phyloP scores from a whole-genome alignment of 1,140 invertebrate species.

The Macrocentrus cingulum region DNA sequence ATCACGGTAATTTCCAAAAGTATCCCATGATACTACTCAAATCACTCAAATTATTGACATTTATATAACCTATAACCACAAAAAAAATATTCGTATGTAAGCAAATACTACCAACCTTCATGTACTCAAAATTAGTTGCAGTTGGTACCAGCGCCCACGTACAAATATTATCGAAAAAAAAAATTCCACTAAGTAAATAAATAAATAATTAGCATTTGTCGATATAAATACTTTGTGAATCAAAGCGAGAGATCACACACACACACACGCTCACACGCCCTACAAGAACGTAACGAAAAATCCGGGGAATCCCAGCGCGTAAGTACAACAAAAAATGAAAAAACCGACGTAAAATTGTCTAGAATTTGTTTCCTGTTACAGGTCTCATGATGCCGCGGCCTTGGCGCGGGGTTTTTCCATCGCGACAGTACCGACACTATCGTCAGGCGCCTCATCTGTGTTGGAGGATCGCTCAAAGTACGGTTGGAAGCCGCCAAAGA shows the following conservation, averaged over 20 bases:
- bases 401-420: constrained; percentile 25
- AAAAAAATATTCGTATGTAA: constrained; percentile 28
- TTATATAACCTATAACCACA: no score
- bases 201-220: constrained; percentile 1
- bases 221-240: constrained; percentile 7
- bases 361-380: no score
- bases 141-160: constrained; percentile 27
- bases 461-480: constrained; percentile 60
- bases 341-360: no score
- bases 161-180: constrained; percentile 30
- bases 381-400: constrained; percentile 13
- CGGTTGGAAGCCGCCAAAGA: constrained; percentile 71
- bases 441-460: constrained; percentile 15
- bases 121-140: constrained; percentile 9
- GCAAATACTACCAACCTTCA: constrained; percentile 23
- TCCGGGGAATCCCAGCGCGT: no score
- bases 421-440: constrained; percentile 19
- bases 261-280: constrained; percentile 15
- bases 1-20: no score
- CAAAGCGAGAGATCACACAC: constrained; percentile 19
- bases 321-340: no score
- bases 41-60: no score
- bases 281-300: constrained; percentile 4
- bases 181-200: constrained; percentile 28
- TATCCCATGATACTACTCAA: no score